Conservation (phyloP, 2,888 invertebrate species). For the Gymnosoma rotundatum region DNA sequence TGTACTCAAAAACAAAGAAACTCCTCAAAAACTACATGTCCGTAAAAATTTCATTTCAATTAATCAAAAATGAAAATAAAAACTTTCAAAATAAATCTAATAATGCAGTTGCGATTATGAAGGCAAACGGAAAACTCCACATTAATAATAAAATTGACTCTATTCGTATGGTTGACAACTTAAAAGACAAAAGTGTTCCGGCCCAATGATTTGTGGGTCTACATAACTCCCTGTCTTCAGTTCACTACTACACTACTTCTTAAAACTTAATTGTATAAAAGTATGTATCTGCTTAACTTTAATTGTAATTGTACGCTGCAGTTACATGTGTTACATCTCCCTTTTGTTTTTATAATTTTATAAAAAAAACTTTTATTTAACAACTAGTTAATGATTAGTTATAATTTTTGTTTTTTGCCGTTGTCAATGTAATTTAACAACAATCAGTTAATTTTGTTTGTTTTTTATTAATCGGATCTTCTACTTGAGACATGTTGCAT, state of each 20-base stretch:
- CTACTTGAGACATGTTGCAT: not conserved
- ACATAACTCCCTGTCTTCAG: slow-evolving; percentile 18
- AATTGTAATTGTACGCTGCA: not conserved
- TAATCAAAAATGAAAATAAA: slow-evolving; percentile 7
- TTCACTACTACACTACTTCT: slow-evolving; percentile 3
- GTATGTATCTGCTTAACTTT: slow-evolving; percentile 15
- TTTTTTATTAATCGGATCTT: not conserved
- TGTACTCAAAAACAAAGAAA: not conserved
- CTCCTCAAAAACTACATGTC: not conserved
- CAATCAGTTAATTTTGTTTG: slow-evolving; percentile 20
- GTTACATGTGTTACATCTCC: too few species aligned
- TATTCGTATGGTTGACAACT: slow-evolving; percentile 57
- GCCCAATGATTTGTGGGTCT: slow-evolving; percentile 67
- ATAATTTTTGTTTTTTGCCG: not conserved
- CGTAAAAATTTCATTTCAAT: slow-evolving; percentile 14
- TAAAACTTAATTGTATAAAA: not conserved
- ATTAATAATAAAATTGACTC: slow-evolving; percentile 38
- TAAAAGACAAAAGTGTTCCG: slow-evolving; percentile 59
- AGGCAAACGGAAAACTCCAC: slow-evolving; percentile 29
- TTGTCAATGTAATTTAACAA: slow-evolving; percentile 28
- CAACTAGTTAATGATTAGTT: not conserved
- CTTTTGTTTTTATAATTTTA: not conserved
- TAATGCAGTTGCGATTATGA: slow-evolving; percentile 36
- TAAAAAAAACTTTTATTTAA: not conserved
- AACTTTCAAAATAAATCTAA: slow-evolving; percentile 3